Evolutionary conservation across 2,113 vertebrate genomes (phyloP).

Genomic region (Siniperca knerii): DNA sequence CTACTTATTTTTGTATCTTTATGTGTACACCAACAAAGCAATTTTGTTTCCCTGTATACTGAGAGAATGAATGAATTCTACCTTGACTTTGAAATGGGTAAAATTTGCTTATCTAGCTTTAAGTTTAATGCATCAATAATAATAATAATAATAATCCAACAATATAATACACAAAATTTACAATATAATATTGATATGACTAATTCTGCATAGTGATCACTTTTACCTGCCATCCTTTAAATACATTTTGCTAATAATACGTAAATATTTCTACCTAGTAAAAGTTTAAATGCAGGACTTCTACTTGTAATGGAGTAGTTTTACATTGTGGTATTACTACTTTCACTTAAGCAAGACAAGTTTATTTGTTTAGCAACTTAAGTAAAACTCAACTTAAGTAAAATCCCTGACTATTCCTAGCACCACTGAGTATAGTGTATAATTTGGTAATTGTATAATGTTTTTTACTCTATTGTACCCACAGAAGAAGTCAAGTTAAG

Average conservation of each 20-base stretch:
- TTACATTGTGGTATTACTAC: not conserved
- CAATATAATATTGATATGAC: not conserved
- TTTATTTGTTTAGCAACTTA: too few species aligned
- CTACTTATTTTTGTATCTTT: too few species aligned
- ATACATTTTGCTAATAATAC: not conserved
- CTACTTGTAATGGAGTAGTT: not conserved
- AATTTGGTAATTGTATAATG: not conserved
- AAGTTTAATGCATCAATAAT: too few species aligned
- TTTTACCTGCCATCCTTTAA: not conserved
- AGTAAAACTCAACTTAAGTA: not conserved
- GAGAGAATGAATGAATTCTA: not conserved
- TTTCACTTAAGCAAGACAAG: too few species aligned
- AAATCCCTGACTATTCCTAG: not conserved
- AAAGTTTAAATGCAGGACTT: not conserved
- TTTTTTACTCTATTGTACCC: not conserved
- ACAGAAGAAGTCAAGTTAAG: not conserved
- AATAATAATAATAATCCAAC: too few species aligned
- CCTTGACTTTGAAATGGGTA: not conserved
- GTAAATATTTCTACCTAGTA: not conserved
- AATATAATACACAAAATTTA: not conserved
- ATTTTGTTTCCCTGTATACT: not conserved
- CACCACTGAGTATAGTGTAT: not conserved
- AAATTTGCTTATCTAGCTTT: too few species aligned
- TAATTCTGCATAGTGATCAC: too few species aligned
- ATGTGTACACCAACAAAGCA: not conserved